phyloP scores from a whole-genome alignment of 2,888 invertebrate genomes.

The Blastobasis lacticolella region DNA sequence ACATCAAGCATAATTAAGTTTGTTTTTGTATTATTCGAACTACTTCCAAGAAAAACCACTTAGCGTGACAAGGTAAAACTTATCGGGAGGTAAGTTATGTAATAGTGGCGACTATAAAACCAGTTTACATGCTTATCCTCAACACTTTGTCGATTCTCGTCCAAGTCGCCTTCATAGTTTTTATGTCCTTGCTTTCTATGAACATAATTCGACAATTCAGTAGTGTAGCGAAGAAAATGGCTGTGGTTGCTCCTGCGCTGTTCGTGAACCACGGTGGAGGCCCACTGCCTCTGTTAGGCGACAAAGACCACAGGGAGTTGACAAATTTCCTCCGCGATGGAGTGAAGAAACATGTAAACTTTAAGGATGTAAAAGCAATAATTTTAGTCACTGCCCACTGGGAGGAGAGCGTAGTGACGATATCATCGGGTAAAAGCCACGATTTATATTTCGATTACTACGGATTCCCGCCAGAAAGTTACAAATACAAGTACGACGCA shows the following conservation, averaged over 20 bases:
- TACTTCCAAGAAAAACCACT: background rate
- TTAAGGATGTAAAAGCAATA: slow-evolving; percentile 54
- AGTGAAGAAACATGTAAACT: slow-evolving; percentile 49
- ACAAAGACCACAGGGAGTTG: slow-evolving; percentile 50
- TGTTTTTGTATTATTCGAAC: too few species aligned
- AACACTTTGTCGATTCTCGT: slow-evolving; percentile 55
- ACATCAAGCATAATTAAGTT: too few species aligned
- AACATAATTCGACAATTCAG: slow-evolving; percentile 56
- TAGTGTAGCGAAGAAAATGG: slow-evolving; percentile 45
- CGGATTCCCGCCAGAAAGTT: slow-evolving; percentile 61
- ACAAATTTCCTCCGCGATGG: slow-evolving; percentile 54
- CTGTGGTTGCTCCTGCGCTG: slow-evolving; percentile 52
- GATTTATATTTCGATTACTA: slow-evolving; percentile 63
- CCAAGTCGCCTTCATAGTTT: slow-evolving; percentile 56
- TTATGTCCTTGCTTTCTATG: slow-evolving; percentile 61
- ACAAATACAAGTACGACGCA: slow-evolving; percentile 58
- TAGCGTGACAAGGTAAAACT: slow-evolving; percentile 1
- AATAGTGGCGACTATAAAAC: slow-evolving; percentile 16
- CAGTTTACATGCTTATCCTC: slow-evolving; percentile 55
- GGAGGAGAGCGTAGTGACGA: slow-evolving; percentile 54
- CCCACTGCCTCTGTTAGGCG: slow-evolving; percentile 56
- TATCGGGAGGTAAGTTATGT: slow-evolving; percentile 17
- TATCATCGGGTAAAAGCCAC: slow-evolving; percentile 58
- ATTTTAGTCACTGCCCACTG: slow-evolving; percentile 64
- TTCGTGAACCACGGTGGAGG: slow-evolving; percentile 68